Evolutionary conservation across 2,113 vertebrate genomes (phyloP), one percentile per base, ranked within the genome.

Genomic region (Myotis yumanensis): DNA sequence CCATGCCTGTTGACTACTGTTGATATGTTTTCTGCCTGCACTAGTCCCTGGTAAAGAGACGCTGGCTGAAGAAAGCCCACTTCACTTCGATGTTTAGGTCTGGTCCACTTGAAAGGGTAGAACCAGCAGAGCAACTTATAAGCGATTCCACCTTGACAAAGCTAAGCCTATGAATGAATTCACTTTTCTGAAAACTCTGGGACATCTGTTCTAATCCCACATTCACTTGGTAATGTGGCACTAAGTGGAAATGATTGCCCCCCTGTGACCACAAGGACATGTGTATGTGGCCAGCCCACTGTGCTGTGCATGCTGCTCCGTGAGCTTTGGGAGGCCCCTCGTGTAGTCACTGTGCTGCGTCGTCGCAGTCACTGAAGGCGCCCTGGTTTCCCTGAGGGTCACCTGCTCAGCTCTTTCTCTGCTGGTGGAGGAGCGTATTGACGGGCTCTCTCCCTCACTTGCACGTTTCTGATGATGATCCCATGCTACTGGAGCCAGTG

Each of bases 1-100:
- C 30, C 12, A 10, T 18, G 28, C 54, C 28, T n/a, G 1, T 5
- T 22, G 37, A 37, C 86, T 46, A 16, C 28, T 10, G 18, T 37
- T 48, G 7, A 17, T 72, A 28, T 48, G 20, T 59, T 66, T 79
- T 81, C 80, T 92, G 10, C 22, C 28, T 68, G 35, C 1, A 7
- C 30, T 71, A 15, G 7, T 35, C 17, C 22, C 57, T 37, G 30
- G 52, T 81, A 11, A 69, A 23, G 32, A 62, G 32, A 69, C 51
- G 52, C 77, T 68, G 37, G 12, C 57, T 81, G 40, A 89, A 25
- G 23, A 86, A 89, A 75, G 46, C n/a, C 30, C 23, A 54, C 9
- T 80, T 68, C 62, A 23, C 51, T 79, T 89, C 51, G 30, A 73
- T 35, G 77, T 90, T 88, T 80, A 75, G 59, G 7, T 8, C 32